Evolutionary conservation across 2,797 vertebrate genomes (phyloP).

Genomic region (Cirrhinus molitorella): DNA sequence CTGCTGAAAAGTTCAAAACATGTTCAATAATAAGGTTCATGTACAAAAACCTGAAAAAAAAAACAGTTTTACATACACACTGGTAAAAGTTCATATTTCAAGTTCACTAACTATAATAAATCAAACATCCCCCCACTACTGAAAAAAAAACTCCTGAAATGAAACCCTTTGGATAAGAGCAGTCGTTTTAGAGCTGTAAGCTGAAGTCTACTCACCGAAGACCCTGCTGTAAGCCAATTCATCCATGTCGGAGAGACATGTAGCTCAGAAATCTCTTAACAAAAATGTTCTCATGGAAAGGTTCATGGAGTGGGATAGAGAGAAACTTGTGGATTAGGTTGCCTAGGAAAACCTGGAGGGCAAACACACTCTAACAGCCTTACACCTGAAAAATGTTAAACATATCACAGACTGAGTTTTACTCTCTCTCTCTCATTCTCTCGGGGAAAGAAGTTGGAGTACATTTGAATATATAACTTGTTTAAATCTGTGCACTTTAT

Average conservation of each 20-base stretch:
- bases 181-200: constrained; percentile 1
- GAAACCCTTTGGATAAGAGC: background rate
- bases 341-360: constrained; percentile 27
- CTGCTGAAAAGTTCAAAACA: background rate
- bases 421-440: no score
- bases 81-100: background rate
- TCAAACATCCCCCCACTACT: background rate
- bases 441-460: background rate
- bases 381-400: constrained; percentile 29
- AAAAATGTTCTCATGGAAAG: constrained; percentile 15
- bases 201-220: background rate
- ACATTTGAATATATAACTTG: background rate
- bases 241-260: constrained; percentile 5
- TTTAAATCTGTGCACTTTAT: background rate
- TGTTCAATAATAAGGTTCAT: background rate
- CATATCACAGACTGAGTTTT: background rate
- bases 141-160: background rate
- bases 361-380: constrained; percentile 2
- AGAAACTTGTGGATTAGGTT: constrained; percentile 36
- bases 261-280: constrained; percentile 2
- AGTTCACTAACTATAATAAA: background rate
- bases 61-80: background rate
- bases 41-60: background rate
- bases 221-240: constrained; percentile 23
- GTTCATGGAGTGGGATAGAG: constrained; percentile 14